These are phyloP conservation scores for Cydia pomonella DNA, from an alignment of 1,140 invertebrate genomes.

Conservation along the genomic window DNA sequence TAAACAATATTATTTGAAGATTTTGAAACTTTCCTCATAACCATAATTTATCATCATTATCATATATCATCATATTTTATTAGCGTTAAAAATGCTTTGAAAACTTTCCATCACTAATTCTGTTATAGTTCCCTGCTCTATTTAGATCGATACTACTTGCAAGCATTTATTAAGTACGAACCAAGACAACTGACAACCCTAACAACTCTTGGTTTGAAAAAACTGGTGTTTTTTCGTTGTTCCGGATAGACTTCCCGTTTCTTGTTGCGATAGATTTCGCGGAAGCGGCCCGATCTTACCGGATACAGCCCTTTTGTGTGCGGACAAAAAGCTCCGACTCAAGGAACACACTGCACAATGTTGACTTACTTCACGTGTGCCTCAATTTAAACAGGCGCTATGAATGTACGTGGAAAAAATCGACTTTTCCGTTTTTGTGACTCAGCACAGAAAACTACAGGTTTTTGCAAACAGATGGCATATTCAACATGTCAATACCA, in stretches of 20 bases:
- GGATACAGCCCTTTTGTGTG: conserved; percentile 75
- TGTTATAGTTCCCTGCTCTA: too few species aligned
- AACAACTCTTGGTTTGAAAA: conserved; percentile 53
- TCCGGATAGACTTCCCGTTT: conserved; percentile 77
- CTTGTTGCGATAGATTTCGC: conserved; percentile 75
- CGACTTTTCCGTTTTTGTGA: neutral
- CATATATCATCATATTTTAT: too few species aligned
- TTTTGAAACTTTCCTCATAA: too few species aligned
- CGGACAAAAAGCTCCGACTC: conserved; percentile 57
- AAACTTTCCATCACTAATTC: too few species aligned
- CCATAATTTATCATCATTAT: too few species aligned
- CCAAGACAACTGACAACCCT: conserved; percentile 46
- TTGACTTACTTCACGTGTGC: conserved; percentile 61
- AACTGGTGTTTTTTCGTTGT: conserved; percentile 64
- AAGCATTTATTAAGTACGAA: neutral
- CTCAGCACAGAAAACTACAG: neutral
- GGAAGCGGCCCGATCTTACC: conserved; percentile 67
- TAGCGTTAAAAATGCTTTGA: too few species aligned
- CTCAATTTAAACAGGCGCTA: conserved; percentile 56
- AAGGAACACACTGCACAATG: conserved; percentile 53
- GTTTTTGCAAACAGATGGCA: neutral
- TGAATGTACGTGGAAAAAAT: conserved; percentile 44
- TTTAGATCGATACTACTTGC: too few species aligned
- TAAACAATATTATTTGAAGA: too few species aligned
- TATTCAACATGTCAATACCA: neutral